These are phyloP conservation scores for Slavum lentiscoides DNA, from an alignment of 2,888 invertebrate species.

Conservation along the genomic window DNA sequence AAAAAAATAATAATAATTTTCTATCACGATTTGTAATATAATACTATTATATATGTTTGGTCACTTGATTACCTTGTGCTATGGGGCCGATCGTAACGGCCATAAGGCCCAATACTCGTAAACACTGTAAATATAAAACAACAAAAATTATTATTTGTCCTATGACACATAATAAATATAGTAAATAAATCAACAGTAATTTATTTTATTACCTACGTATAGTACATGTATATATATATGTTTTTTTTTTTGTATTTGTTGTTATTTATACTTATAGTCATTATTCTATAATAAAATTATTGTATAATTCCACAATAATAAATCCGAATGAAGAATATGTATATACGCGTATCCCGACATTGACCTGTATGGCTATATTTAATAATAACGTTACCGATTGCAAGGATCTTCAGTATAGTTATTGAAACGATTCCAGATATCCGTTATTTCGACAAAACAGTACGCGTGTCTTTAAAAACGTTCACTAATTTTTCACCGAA, in stretches of 20 bases:
- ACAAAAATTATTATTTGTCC: neutral
- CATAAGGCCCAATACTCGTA: slow-evolving; percentile 43
- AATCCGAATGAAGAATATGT: neutral
- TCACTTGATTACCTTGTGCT: slow-evolving; percentile 43
- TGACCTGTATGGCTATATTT: slow-evolving; percentile 10
- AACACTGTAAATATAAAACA: slow-evolving; percentile 29
- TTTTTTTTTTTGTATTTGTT: neutral
- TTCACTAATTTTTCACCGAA: too few species aligned
- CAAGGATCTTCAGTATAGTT: too few species aligned
- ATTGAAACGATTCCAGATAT: too few species aligned
- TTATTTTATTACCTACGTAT: neutral
- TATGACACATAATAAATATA: neutral
- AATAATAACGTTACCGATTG: too few species aligned
- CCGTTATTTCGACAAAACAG: too few species aligned
- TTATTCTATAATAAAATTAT: neutral
- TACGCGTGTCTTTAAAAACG: too few species aligned
- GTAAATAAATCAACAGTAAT: neutral
- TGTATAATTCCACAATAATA: neutral
- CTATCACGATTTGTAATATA: neutral
- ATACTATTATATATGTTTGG: neutral
- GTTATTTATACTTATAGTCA: neutral
- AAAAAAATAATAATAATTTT: too few species aligned
- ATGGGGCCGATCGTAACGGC: slow-evolving; percentile 24
- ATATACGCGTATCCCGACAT: slow-evolving; percentile 13
- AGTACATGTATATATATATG: too few species aligned